These are phyloP conservation scores for Eupithecia abbreviata DNA, from an alignment of 2,888 invertebrate species.

Conservation along the genomic window DNA sequence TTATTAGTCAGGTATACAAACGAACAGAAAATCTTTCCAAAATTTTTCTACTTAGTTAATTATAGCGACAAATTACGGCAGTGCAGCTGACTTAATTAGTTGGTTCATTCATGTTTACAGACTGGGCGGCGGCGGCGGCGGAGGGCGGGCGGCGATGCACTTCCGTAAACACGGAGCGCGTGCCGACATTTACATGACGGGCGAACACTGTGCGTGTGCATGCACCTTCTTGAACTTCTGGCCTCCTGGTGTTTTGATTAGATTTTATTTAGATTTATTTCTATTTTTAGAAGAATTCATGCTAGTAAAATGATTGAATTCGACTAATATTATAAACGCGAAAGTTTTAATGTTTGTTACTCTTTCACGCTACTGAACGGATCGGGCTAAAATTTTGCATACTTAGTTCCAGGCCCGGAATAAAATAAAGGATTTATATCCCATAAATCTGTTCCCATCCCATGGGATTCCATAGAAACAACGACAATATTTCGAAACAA, in stretches of 20 bases:
- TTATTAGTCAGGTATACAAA: no score
- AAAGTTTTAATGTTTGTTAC: no score
- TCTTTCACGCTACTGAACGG: no score
- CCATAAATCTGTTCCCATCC: no score
- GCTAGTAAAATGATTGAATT: neutral
- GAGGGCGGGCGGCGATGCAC: constrained; percentile 52
- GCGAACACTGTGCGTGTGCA: constrained; percentile 47
- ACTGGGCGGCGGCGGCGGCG: constrained; percentile 39
- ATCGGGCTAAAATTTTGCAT: no score
- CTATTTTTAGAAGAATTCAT: neutral
- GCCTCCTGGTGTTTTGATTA: constrained; percentile 21
- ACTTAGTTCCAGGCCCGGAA: no score
- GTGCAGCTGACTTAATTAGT: constrained; percentile 44
- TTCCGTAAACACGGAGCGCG: constrained; percentile 57
- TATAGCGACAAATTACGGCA: constrained; percentile 29
- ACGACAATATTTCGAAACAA: no score
- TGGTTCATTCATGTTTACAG: constrained; percentile 57
- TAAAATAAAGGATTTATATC: no score
- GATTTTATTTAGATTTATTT: neutral
- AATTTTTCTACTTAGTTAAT: neutral
- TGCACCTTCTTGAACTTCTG: constrained; percentile 32
- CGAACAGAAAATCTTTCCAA: neutral
- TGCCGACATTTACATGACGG: constrained; percentile 21
- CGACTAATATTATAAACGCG: no score
- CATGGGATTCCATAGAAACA: no score